Conservation (phyloP, 2,113 vertebrate species). For the Petrocephalus microphthalmus region DNA sequence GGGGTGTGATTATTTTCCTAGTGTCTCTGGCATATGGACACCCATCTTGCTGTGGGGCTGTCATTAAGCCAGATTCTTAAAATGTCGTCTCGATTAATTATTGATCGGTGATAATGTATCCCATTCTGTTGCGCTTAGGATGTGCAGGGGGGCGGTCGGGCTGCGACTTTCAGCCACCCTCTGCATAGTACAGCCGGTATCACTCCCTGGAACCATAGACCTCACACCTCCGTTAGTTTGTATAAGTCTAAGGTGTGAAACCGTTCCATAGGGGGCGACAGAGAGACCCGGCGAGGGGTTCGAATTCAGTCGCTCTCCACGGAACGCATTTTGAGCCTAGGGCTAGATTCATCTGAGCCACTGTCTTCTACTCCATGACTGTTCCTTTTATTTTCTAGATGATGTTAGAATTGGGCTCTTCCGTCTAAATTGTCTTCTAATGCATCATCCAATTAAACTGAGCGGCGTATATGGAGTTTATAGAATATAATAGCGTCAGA, state of each 20-base stretch:
- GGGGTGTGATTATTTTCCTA: neutral
- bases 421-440: neutral
- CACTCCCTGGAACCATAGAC: neutral
- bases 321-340: neutral
- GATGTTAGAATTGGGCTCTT: neutral
- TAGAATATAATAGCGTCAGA: neutral
- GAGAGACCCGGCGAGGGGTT: neutral
- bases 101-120: constrained; percentile 17
- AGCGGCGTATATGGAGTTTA: neutral
- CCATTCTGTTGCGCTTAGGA: neutral
- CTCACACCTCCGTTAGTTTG: neutral
- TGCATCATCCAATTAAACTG: neutral
- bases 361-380: neutral
- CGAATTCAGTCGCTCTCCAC: neutral
- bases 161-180: neutral
- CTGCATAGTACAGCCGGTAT: neutral
- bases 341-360: neutral
- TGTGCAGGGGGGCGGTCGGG: neutral
- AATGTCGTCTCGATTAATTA: constrained; percentile 12
- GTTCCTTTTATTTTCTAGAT: neutral
- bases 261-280: neutral
- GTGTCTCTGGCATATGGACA: neutral
- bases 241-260: neutral
- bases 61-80: neutral
- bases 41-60: neutral